phyloP scores from a whole-genome alignment of 37 sponge, comb jelly and placozoan genomes.

The Eunapius fragilis region DNA sequence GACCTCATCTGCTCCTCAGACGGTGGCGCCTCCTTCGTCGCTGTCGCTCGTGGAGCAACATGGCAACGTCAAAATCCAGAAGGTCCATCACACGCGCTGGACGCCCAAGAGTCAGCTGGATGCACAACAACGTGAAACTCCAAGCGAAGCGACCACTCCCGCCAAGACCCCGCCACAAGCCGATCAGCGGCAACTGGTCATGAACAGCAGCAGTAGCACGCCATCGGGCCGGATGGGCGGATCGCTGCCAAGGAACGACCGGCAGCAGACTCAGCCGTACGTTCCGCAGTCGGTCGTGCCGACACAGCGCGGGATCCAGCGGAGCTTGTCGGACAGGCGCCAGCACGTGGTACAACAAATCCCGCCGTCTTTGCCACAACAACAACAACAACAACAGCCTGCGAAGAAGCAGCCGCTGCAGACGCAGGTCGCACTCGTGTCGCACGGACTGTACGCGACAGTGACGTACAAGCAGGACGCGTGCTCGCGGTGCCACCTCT shows the following conservation, averaged over 20 bases:
- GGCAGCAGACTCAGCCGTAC: neutral
- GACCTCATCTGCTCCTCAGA: neutral
- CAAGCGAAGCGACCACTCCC: neutral
- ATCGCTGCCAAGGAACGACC: neutral
- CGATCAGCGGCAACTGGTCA: neutral
- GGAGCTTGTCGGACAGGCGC: neutral
- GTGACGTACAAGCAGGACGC: constrained; percentile 1
- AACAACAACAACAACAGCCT: neutral
- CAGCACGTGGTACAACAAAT: neutral
- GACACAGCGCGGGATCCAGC: neutral
- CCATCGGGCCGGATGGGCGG: neutral
- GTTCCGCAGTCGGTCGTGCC: neutral
- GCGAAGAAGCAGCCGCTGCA: constrained; percentile 1
- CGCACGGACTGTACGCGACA: neutral
- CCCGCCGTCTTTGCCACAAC: neutral
- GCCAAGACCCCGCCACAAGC: neutral
- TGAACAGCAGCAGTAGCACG: no score
- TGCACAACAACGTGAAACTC: neutral
- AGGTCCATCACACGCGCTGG: constrained; percentile 52
- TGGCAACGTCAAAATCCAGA: constrained; percentile 39
- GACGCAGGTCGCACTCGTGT: constrained; percentile 9
- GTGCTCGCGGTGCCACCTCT: constrained; percentile 55
- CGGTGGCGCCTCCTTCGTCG: neutral
- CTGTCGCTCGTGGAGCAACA: neutral
- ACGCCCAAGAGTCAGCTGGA: constrained; percentile 27